phyloP scores from a whole-genome alignment of 2,797 vertebrate genomes.

The Aythya fuligula region DNA sequence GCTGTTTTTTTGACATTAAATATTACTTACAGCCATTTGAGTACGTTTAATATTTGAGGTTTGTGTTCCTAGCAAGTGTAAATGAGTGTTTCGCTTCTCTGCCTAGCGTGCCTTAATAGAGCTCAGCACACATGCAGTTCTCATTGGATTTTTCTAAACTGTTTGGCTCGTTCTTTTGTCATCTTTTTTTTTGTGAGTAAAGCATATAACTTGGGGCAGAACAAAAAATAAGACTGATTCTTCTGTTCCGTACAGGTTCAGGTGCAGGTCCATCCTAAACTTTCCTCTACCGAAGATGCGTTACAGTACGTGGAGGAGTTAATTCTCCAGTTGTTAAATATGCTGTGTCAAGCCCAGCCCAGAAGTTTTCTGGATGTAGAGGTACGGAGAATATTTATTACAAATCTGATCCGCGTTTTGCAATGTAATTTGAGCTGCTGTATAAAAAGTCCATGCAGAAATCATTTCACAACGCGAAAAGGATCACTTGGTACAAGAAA shows the following conservation, averaged over 20 bases:
- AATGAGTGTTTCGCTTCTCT: neutral
- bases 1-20: neutral
- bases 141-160: neutral
- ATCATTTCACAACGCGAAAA: neutral
- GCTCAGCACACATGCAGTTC: neutral
- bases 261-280: conserved; percentile 94
- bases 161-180: neutral
- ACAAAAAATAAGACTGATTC: conserved; percentile 38
- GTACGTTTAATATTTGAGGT: neutral
- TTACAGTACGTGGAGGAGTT: conserved; percentile 96
- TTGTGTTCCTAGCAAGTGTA: neutral
- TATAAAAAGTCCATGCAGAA: neutral
- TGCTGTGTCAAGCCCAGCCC: conserved; percentile 94
- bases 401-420: neutral
- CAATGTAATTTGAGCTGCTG: neutral
- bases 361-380: conserved; percentile 93
- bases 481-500: neutral
- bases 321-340: conserved; percentile 93
- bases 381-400: conserved; percentile 72
- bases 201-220: neutral
- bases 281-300: conserved; percentile 94
- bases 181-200: neutral
- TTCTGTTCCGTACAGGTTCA: conserved; percentile 85
- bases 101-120: neutral
- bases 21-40: neutral